Conservation (phyloP, 1,140 invertebrate species). For the Metopolophium dirhodum region DNA sequence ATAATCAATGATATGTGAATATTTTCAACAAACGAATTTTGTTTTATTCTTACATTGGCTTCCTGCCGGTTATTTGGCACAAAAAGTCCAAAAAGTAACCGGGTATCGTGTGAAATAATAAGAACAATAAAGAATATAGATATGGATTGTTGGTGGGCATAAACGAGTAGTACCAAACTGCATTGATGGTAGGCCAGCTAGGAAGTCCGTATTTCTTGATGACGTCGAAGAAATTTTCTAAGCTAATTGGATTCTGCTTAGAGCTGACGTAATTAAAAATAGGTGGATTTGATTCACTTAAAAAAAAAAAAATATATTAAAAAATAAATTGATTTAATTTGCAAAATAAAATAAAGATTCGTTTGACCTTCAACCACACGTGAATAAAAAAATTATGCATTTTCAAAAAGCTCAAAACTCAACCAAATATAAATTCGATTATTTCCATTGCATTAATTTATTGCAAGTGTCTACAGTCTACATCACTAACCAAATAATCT, state of each 20-base stretch:
- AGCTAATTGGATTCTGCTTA: slow-evolving; percentile 72
- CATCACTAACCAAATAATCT: not conserved
- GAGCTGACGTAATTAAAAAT: slow-evolving; percentile 78
- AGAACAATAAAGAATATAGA: slow-evolving; percentile 65
- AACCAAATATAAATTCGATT: not conserved
- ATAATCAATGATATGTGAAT: not conserved
- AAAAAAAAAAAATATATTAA: not conserved
- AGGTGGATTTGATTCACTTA: slow-evolving; percentile 60
- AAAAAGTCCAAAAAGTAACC: slow-evolving; percentile 63
- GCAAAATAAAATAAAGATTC: not conserved
- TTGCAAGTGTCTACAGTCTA: not conserved
- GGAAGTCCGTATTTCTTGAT: slow-evolving; percentile 55
- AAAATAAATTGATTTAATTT: not conserved
- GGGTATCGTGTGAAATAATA: slow-evolving; percentile 64
- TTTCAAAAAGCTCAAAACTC: not conserved
- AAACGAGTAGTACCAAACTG: slow-evolving; percentile 68
- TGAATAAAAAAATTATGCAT: not conserved
- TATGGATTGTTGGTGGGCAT: slow-evolving; percentile 64
- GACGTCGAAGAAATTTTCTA: slow-evolving; percentile 66
- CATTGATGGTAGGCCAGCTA: slow-evolving; percentile 63
- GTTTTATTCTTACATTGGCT: slow-evolving; percentile 63
- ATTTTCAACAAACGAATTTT: not conserved
- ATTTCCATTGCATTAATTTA: not conserved
- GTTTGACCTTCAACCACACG: not conserved
- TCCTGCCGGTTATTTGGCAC: slow-evolving; percentile 61